Percentiles rank a stretch among this genome's conserved stretches.
These are phyloP conservation scores for Hermaeophaga mercurialis DNA, from an alignment of 2,888 invertebrate species.

Conservation along the genomic window DNA sequence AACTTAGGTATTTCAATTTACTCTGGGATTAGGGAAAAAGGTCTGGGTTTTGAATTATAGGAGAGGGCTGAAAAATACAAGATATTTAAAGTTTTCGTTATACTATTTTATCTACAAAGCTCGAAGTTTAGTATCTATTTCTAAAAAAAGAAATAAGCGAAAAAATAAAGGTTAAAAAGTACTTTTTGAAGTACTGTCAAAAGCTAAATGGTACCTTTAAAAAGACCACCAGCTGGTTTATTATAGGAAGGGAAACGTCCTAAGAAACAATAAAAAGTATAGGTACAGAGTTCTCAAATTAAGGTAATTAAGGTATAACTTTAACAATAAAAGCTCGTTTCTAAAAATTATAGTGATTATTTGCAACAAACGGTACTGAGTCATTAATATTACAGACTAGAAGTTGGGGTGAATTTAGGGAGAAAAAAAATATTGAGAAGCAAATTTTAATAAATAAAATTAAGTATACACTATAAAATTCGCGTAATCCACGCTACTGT, in stretches of 20 bases:
- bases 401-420: no score
- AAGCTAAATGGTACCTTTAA: constrained; percentile 53
- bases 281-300: not conserved
- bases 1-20: constrained; percentile 44
- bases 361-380: no score
- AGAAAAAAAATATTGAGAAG: no score
- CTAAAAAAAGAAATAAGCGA: constrained; percentile 6
- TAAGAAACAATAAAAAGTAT: constrained; percentile 44
- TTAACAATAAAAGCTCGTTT: no score
- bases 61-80: constrained; percentile 62
- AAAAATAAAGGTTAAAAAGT: constrained; percentile 4
- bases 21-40: constrained; percentile 63
- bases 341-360: no score
- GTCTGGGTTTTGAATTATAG: constrained; percentile 66
- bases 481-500: no score
- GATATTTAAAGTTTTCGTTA: constrained; percentile 34
- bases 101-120: constrained; percentile 43
- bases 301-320: no score
- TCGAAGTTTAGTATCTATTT: constrained; percentile 8
- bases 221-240: constrained; percentile 54
- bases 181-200: constrained; percentile 24
- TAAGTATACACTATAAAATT: no score
- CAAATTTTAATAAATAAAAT: constrained; percentile 1
- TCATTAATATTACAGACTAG: no score
- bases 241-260: constrained; percentile 53